Conservation (phyloP, 2,888 invertebrate species). For the Cotesia congregata region DNA sequence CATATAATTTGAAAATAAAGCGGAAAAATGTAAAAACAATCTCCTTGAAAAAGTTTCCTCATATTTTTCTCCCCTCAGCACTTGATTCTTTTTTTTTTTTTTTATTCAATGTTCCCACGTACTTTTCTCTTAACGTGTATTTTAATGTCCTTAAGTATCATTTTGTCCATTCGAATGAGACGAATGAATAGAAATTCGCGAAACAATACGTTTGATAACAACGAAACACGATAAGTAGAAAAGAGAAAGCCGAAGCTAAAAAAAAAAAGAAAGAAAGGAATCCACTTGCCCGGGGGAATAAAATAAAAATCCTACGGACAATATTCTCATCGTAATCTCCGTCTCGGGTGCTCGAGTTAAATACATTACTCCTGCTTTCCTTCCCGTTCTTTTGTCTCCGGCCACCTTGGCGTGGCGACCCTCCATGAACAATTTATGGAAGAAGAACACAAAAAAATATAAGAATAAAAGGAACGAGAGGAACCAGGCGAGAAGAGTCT, state of each 20-base stretch:
- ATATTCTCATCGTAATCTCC: conserved; percentile 63
- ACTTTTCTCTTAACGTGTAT: not conserved
- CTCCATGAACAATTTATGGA: conserved; percentile 64
- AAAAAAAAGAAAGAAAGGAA: conserved; percentile 38
- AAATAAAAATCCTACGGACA: conserved; percentile 47
- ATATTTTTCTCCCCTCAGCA: conserved; percentile 37
- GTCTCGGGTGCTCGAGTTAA: conserved; percentile 63
- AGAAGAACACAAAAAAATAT: conserved; percentile 49
- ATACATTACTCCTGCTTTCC: conserved; percentile 60
- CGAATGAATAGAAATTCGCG: conserved; percentile 16
- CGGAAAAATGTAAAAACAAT: conserved; percentile 35
- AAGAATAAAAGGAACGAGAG: conserved; percentile 21
- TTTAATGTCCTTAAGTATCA: not conserved
- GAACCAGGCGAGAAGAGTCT: conserved; percentile 32
- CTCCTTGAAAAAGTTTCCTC: conserved; percentile 41
- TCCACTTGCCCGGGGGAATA: conserved; percentile 43
- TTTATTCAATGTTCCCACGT: not conserved
- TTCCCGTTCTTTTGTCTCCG: conserved; percentile 62
- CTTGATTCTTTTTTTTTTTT: not conserved
- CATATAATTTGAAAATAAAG: not conserved
- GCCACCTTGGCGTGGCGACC: conserved; percentile 60
- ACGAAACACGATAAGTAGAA: conserved; percentile 10
- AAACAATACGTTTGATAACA: conserved; percentile 28
- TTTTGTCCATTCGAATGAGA: conserved; percentile 6
- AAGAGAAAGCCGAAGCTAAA: not conserved